Percentiles rank a stretch among this genome's conserved stretches.
Evolutionary conservation across 2,888 invertebrate species (phyloP).

Genomic region (Unio delphinus): DNA sequence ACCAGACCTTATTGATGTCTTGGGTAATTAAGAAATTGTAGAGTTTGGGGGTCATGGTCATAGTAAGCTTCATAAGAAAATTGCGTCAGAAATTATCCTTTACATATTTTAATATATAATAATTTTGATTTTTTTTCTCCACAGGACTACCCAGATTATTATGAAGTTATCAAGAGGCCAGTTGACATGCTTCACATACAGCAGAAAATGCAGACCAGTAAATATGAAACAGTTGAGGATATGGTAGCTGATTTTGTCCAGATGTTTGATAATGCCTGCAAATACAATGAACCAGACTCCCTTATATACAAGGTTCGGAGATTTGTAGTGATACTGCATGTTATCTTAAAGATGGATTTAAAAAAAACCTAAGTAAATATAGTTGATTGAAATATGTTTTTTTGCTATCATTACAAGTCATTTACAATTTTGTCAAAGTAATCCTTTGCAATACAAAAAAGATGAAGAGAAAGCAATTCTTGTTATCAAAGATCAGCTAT

Average conservation of each 20-base stretch:
- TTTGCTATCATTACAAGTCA: too few species aligned
- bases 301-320: constrained; percentile 86
- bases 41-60: too few species aligned
- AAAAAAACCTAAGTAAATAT: too few species aligned
- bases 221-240: constrained; percentile 85
- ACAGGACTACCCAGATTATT: constrained; percentile 94
- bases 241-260: constrained; percentile 91
- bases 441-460: too few species aligned
- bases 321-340: neutral
- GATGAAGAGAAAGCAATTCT: too few species aligned
- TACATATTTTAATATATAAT: neutral
- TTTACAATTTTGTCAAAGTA: too few species aligned
- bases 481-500: too few species aligned
- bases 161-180: constrained; percentile 92
- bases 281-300: constrained; percentile 97
- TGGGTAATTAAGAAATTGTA: too few species aligned
- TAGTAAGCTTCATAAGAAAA: neutral
- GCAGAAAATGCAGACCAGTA: constrained; percentile 86
- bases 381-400: too few species aligned
- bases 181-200: constrained; percentile 95
- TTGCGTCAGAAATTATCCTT: neutral
- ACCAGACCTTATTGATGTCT: too few species aligned
- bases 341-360: too few species aligned
- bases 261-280: constrained; percentile 96
- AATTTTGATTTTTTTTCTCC: constrained; percentile 20